Evolutionary conservation across 1,140 invertebrate species (phyloP), one percentile per base, ranked within the genome.

Genomic region (Scaptomyza pallida): DNA sequence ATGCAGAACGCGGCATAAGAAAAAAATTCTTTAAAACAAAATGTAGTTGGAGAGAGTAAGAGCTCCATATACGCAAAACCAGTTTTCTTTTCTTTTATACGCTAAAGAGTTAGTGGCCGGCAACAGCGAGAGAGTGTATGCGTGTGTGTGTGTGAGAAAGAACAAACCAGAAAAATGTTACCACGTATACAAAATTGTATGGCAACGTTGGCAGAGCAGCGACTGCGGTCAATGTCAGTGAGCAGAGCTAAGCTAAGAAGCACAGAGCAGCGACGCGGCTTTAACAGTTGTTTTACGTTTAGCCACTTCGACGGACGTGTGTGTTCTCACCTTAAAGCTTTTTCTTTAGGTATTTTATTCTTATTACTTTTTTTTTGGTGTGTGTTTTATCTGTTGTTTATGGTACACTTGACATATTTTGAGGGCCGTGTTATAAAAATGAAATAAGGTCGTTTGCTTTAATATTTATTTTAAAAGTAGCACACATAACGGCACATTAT

Each of bases 111-210:
- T 15, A 12, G 13, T n/a, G 54, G 15, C 72, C 73, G 77, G 76
- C 50, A 40, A 57, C 43, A 44, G 16, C 30, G 37, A 9, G 55
- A 26, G 19, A 40, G 26, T 13, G 13, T 23, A n/a, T n/a, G n/a
- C 37, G 44, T 30, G 44, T 12, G 30, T 9, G 48, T 51, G 2
- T 37, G 16, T 16, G 30, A 56, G 59, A 76, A 76, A 67, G 72
- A 73, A 85, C 80, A 80, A 86, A 85, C 80, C 80, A 86, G 80
- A 86, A 86, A 80, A 86, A 81, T 65, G 74, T 88, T 86, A 86
- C 81, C 81, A 86, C 81, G 81, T 86, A 88, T 81, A 86, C 81
- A 88, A 86, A 78, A 63, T 68, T 68, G 55, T 40, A 17, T 37
- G 30, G 61, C 30, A 40, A 52, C 33, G 59, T 45, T 47, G 21